Base-by-base conservation (phyloP, 1,140 invertebrate species). In the Phortica variegata region DNA sequence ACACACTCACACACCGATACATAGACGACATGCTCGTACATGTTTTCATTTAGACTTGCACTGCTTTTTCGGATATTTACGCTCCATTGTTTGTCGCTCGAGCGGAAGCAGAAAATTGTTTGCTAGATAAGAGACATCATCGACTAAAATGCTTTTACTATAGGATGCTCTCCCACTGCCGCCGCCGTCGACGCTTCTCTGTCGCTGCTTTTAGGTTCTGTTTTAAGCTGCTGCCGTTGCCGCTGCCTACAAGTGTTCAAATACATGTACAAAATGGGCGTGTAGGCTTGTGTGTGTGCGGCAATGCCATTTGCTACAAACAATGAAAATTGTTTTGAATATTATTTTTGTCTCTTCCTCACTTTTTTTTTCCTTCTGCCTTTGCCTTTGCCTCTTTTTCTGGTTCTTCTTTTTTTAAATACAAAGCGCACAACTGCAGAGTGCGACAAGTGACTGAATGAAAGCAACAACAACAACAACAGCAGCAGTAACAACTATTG, bases 31-130 rank as follows among this genome's bases (percentile, higher is more conserved):
- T 26, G 23, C 10, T 26, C 23, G 5, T 26, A 26, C 23, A 26
- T 26, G 10, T 6, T 6, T 26, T 40, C 12, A 37, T 18, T 39
- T 43, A 49, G 53, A 52, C 44, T 48, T 61, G 62, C 49, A 36
- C 50, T 56, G 62, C 59, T 66, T 66, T n/a, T 68, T 62, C 47
- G 63, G 63, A 66, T 66, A 66, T 66, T 66, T 66, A 66, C 63
- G 63, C 63, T 63, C 63, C 57, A 68, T 68, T 68, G 63, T 68
- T 68, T 68, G 63, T 68, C 63, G 63, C 63, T 68, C 63, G 68
- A 65, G 60, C 63, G 63, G 63, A 68, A 68, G 63, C 65, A 68
- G 63, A 60, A 68, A 68, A 68, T 68, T 68, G 63, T 63, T 68
- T 63, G 57, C 63, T 58, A 68, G 63, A 68, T 68, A 68, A 68